These are phyloP conservation scores for Perognathus longimembris DNA, from an alignment of 2,113 vertebrate genomes.

Conservation along the genomic window DNA sequence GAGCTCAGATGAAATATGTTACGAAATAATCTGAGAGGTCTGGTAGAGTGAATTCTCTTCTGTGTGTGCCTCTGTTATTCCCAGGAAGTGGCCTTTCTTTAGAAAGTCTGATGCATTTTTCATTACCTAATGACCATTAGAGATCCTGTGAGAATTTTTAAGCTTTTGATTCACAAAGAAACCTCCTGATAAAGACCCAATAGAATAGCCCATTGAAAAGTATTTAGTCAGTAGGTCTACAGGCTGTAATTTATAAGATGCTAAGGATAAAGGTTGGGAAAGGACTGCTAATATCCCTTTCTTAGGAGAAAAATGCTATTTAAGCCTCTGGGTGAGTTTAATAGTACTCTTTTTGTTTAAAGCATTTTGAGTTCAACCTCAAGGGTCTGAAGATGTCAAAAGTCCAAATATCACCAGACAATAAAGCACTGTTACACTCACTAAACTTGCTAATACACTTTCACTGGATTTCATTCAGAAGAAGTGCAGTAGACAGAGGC, in stretches of 20 bases:
- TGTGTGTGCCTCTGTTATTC: not conserved
- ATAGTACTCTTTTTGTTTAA: conserved; percentile 46
- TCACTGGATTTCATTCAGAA: conserved; percentile 16
- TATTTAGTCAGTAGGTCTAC: not conserved
- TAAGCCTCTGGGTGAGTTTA: not conserved
- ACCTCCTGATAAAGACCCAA: not conserved
- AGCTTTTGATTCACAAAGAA: conserved; percentile 38
- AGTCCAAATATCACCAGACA: conserved; percentile 46
- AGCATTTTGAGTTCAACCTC: conserved; percentile 62
- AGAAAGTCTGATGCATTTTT: not conserved
- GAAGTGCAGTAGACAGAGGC: not conserved
- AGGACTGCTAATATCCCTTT: not conserved
- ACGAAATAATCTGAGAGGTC: not conserved
- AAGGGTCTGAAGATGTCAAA: conserved; percentile 58
- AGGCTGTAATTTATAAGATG: not conserved
- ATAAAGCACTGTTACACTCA: conserved; percentile 43
- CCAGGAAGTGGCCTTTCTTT: not conserved
- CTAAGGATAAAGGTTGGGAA: not conserved
- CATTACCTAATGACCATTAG: not conserved
- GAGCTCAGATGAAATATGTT: not conserved
- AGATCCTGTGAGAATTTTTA: not conserved
- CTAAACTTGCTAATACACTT: not conserved
- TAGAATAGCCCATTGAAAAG: conserved; percentile 6
- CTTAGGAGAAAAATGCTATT: conserved; percentile 26
- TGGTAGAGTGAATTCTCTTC: not conserved